A percentile compares a stretch with the other conserved stretches of the same genome.
These are phyloP conservation scores for Helicoverpa zea DNA, from an alignment of 1,140 invertebrate species.

Conservation along the genomic window DNA sequence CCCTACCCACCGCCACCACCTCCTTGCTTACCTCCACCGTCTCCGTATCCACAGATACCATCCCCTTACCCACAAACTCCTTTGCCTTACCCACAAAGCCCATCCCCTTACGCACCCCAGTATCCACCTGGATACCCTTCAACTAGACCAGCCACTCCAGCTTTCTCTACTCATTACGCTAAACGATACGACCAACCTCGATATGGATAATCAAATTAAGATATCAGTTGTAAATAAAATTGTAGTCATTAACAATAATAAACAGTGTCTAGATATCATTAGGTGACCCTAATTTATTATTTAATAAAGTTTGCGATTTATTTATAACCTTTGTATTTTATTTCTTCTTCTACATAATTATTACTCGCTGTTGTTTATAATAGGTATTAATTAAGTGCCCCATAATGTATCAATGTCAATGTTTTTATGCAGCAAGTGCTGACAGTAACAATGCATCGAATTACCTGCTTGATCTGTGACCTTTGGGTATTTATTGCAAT, in stretches of 20 bases:
- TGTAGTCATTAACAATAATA: neutral
- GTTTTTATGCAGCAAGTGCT: neutral
- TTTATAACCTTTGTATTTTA: neutral
- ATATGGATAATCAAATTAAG: neutral
- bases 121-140: slow-evolving; percentile 1
- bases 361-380: too few species aligned
- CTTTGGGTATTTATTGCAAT: neutral
- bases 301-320: neutral
- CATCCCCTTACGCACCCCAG: neutral
- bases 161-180: neutral
- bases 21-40: slow-evolving; percentile 38
- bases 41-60: neutral
- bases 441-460: neutral
- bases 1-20: slow-evolving; percentile 39
- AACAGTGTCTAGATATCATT: neutral
- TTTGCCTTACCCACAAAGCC: neutral
- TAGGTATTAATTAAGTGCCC: too few species aligned
- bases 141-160: neutral
- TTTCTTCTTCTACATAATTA: neutral
- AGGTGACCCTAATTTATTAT: neutral
- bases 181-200: neutral
- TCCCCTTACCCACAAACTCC: slow-evolving; percentile 10
- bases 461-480: neutral
- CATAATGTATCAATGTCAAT: neutral
- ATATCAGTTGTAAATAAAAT: neutral